phyloP scores from a whole-genome alignment of 2,113 vertebrate genomes.

The Triplophysa rosa region DNA sequence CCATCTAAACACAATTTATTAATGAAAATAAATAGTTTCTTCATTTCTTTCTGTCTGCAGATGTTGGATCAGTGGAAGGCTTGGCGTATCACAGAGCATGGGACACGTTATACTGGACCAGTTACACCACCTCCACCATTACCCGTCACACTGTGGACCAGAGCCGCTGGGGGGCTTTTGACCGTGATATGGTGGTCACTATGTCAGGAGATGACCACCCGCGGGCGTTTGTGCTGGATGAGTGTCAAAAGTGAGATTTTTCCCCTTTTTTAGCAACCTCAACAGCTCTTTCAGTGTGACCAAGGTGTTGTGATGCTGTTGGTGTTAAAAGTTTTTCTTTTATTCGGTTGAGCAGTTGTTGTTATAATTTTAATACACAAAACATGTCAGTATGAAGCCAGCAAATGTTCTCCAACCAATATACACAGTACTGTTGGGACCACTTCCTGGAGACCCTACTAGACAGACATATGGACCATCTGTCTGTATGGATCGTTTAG shows the following conservation, averaged over 20 bases:
- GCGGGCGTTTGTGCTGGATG: slow-evolving; percentile 90
- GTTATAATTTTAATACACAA: too few relatives aligned
- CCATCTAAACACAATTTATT: too few relatives aligned
- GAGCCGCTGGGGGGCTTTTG: slow-evolving; percentile 81
- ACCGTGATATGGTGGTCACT: slow-evolving; percentile 91
- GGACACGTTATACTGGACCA: slow-evolving; percentile 97
- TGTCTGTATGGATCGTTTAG: too few relatives aligned
- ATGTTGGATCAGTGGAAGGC: slow-evolving; percentile 94
- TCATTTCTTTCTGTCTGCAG: slow-evolving; percentile 62
- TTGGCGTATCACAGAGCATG: slow-evolving; percentile 92
- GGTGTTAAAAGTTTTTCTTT: too few relatives aligned
- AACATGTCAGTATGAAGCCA: too few relatives aligned
- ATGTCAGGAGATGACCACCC: slow-evolving; percentile 97
- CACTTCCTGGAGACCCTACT: too few relatives aligned
- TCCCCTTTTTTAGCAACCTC: too few relatives aligned
- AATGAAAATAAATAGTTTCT: background rate
- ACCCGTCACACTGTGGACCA: slow-evolving; percentile 94
- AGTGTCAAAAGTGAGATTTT: slow-evolving; percentile 88
- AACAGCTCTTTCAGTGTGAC: background rate
- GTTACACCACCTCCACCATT: slow-evolving; percentile 96
- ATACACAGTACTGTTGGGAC: too few relatives aligned
- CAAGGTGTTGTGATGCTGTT: too few relatives aligned
- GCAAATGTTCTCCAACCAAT: too few relatives aligned
- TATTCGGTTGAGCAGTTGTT: too few relatives aligned
- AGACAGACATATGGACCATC: too few relatives aligned